Conservation (phyloP, 1,140 invertebrate species). For the Leguminivora glycinivorella region DNA sequence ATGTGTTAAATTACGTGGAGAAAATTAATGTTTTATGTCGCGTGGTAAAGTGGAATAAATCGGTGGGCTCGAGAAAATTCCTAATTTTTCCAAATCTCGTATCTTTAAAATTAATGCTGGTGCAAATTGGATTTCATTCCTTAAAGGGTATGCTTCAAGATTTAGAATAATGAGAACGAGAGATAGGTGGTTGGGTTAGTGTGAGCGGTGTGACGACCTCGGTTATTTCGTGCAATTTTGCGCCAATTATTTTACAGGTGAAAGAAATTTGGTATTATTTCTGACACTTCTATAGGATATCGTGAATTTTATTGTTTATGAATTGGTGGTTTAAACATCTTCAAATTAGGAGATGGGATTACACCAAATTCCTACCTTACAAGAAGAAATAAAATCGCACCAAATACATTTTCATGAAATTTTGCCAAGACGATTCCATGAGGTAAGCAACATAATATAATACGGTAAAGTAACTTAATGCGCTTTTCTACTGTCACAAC, state of each 20-base stretch:
- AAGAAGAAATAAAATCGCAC: too few relatives aligned
- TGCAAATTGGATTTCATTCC: background rate
- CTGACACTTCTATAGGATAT: background rate
- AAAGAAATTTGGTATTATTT: background rate
- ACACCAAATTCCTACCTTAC: too few relatives aligned
- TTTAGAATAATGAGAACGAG: background rate
- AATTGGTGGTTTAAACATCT: background rate
- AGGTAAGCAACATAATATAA: too few relatives aligned
- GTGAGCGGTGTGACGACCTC: background rate
- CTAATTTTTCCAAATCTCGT: background rate
- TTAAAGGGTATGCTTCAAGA: background rate
- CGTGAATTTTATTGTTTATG: background rate
- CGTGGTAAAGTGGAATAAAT: slow-evolving; percentile 23
- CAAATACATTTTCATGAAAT: too few relatives aligned
- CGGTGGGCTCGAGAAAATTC: background rate
- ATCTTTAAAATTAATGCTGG: background rate
- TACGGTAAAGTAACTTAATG: too few relatives aligned
- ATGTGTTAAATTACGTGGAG: slow-evolving; percentile 19
- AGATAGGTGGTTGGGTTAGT: background rate
- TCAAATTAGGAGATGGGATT: background rate
- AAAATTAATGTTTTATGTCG: slow-evolving; percentile 23
- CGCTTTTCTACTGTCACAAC: too few relatives aligned
- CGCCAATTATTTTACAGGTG: slow-evolving; percentile 1
- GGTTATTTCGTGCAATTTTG: slow-evolving; percentile 11
- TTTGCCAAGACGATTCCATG: too few relatives aligned